Evolutionary conservation across 2,888 invertebrate genomes (phyloP).

Genomic region (Hedychridium roseum): DNA sequence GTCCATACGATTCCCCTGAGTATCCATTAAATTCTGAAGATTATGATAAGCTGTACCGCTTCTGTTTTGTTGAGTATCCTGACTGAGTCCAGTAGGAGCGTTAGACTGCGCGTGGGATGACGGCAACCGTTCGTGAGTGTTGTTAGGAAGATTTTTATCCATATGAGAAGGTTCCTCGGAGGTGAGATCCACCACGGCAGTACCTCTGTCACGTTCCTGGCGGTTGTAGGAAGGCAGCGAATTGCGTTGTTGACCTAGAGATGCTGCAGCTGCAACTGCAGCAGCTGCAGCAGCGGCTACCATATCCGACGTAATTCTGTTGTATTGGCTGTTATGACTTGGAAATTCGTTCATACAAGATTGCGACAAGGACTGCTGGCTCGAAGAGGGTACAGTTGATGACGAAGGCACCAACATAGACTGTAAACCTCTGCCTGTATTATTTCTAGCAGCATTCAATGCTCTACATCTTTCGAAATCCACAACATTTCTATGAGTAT

Average conservation of each 20-base stretch:
- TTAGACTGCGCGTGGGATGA: slow-evolving; percentile 1
- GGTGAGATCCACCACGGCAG: slow-evolving; percentile 9
- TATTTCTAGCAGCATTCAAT: slow-evolving; percentile 8
- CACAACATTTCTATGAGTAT: slow-evolving; percentile 3
- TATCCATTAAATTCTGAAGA: slow-evolving; percentile 27
- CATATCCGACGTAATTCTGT: slow-evolving; percentile 37
- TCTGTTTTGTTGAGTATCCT: slow-evolving; percentile 15
- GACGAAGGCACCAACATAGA: slow-evolving; percentile 21
- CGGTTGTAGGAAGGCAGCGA: slow-evolving; percentile 20
- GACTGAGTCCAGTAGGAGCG: background rate
- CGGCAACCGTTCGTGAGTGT: slow-evolving; percentile 9
- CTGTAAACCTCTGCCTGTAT: slow-evolving; percentile 13
- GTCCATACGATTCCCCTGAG: too few species aligned
- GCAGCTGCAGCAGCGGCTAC: slow-evolving; percentile 44
- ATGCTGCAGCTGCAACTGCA: slow-evolving; percentile 38
- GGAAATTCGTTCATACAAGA: slow-evolving; percentile 14
- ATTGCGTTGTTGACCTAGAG: slow-evolving; percentile 28
- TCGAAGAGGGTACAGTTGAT: slow-evolving; percentile 3
- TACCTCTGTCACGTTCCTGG: slow-evolving; percentile 8
- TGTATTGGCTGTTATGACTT: slow-evolving; percentile 20
- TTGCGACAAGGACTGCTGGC: slow-evolving; percentile 19
- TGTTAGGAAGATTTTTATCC: background rate
- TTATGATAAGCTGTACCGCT: slow-evolving; percentile 16
- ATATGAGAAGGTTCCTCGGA: slow-evolving; percentile 6
- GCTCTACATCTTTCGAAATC: slow-evolving; percentile 22